Conservation (phyloP, 2,888 invertebrate genomes). For the Aelia acuminata region DNA sequence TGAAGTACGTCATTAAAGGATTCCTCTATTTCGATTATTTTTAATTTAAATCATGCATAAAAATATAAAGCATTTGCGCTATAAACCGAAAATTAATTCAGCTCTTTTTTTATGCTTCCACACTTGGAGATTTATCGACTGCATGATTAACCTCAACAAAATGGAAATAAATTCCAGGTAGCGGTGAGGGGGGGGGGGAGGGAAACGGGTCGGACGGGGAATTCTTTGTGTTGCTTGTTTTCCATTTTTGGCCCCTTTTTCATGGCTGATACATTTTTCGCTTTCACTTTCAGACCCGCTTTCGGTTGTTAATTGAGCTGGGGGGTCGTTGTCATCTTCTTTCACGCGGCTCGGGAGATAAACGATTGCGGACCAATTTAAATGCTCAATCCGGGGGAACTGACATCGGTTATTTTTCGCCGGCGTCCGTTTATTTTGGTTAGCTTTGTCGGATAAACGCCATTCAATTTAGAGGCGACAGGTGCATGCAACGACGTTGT, state of each 20-base stretch:
- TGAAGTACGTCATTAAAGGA: no score
- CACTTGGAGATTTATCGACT: background rate
- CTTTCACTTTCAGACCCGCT: background rate
- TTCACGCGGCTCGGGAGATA: background rate
- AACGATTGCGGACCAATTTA: background rate
- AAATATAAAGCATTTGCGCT: background rate
- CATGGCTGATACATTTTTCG: conserved; percentile 6
- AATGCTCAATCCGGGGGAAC: background rate
- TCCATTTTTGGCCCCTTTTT: background rate
- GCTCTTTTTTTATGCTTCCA: background rate
- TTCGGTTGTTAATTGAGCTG: background rate
- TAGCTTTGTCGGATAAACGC: background rate
- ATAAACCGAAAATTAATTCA: background rate
- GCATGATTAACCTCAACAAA: background rate
- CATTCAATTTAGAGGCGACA: background rate
- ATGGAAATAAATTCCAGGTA: conserved; percentile 38
- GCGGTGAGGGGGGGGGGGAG: background rate
- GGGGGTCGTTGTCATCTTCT: background rate
- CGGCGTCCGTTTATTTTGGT: background rate
- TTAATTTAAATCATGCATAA: background rate
- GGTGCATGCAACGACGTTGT: background rate
- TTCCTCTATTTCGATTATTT: no score
- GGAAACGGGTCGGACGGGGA: background rate
- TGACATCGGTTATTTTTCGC: background rate
- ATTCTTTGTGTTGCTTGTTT: conserved; percentile 28